Base-by-base conservation (phyloP, 2,888 invertebrate species). In the Cinara cedri region DNA sequence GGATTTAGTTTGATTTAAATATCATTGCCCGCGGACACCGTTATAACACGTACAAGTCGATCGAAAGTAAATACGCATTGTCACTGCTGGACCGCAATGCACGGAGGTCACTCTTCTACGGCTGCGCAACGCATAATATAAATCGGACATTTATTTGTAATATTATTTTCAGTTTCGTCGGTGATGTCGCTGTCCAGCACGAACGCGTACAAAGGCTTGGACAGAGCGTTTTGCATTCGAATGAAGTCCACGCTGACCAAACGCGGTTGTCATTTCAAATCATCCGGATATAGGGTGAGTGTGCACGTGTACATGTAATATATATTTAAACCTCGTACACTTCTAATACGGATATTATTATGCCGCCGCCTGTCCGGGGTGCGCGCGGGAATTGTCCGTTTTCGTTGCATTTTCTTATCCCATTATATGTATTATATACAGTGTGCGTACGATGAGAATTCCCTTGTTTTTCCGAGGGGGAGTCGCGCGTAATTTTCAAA, bases 171-270 rank as follows among this genome's bases (percentile, higher is more conserved):
- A 95, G 95, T 95, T 83, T 92, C 95, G 76, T 90, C 94, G 82
- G 90, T 92, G 85, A 95, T 95, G 95, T 90, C 90, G 76, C 87
- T 95, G 83, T 90, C 90, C 71, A 89, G 92, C 16, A 90, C 90
- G 81, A 90, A 90, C 80, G 88, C 89, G 76, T 96, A 91, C 87
- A 92, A 93, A 85, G 96, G 96, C 55, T 91, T 94, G 87, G 96
- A 96, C 84, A 88, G 96, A 84, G 94, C 96, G 62, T 96, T 97
- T 87, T 98, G 97, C 87, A 90, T 98, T 70, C 90, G 98, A 83
- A 98, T 98, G 97, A 98, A 98, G 86, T 98, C 98, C 78, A 98
- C 98, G 0, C 89, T 98, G 82, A 97, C 98, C 71, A 98, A 98
- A 87, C 89, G 98, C 84, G 98, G 98, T 81, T 98, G 97, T 86